These are phyloP conservation scores for Acinonyx jubatus DNA, from an alignment of 2,113 vertebrate genomes.

Conservation along the genomic window DNA sequence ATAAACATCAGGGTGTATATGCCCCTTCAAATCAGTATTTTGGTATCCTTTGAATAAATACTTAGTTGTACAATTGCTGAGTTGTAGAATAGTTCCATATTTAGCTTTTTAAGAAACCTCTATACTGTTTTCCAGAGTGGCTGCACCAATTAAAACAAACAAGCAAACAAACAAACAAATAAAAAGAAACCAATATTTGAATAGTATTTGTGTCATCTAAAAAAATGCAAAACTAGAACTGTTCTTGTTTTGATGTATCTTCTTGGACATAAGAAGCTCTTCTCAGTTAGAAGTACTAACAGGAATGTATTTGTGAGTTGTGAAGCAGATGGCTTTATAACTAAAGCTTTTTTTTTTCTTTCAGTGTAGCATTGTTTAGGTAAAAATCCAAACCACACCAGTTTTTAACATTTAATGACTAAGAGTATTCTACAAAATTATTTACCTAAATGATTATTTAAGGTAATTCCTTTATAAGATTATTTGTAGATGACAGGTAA, in stretches of 20 bases:
- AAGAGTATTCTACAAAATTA: constrained; percentile 25
- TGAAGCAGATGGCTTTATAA: constrained; percentile 73
- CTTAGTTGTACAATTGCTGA: too few relatives aligned
- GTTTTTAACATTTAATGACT: constrained; percentile 39
- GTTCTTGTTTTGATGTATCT: constrained; percentile 65
- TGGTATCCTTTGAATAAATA: too few relatives aligned
- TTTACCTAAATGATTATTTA: constrained; percentile 5
- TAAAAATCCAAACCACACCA: constrained; percentile 46
- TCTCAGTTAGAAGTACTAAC: constrained; percentile 52
- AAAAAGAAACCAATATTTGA: not conserved
- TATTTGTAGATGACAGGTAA: not conserved
- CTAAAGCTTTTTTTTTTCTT: not conserved
- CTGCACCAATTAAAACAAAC: too few relatives aligned
- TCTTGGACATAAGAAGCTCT: constrained; percentile 22
- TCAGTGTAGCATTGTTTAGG: constrained; percentile 45
- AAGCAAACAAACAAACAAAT: too few relatives aligned
- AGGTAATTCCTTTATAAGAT: not conserved
- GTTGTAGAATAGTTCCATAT: too few relatives aligned
- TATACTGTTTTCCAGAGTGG: too few relatives aligned
- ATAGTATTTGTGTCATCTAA: not conserved
- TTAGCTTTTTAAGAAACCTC: too few relatives aligned
- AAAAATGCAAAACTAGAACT: constrained; percentile 34
- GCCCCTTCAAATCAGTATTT: too few relatives aligned
- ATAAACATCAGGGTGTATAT: too few relatives aligned
- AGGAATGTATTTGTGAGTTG: constrained; percentile 56